Percentiles rank a stretch among this genome's conserved stretches.
Conservation (phyloP, 2,113 vertebrate species). For the Nanger granti region DNA sequence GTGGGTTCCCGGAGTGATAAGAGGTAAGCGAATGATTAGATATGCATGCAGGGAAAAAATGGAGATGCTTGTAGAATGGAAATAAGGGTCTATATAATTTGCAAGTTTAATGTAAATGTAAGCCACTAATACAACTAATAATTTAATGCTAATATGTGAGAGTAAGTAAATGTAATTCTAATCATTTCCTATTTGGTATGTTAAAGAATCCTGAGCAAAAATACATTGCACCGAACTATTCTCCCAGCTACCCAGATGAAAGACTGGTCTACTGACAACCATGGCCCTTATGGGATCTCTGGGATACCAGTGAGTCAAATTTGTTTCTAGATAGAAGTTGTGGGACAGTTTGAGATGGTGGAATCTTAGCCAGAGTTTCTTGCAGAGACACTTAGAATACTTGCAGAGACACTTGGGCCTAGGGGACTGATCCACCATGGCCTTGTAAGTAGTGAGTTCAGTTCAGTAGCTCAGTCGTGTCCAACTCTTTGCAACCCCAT, state of each 20-base stretch:
- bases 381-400: neutral
- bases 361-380: slow-evolving; percentile 24
- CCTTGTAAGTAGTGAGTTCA: neutral
- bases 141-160: slow-evolving; percentile 65
- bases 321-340: slow-evolving; percentile 10
- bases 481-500: neutral
- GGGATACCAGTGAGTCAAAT: neutral
- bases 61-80: slow-evolving; percentile 55
- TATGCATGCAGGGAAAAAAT: slow-evolving; percentile 55
- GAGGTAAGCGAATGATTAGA: slow-evolving; percentile 67
- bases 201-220: slow-evolving; percentile 38
- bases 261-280: neutral
- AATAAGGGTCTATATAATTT: slow-evolving; percentile 63
- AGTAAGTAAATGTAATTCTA: slow-evolving; percentile 48
- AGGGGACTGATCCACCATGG: neutral
- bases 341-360: neutral
- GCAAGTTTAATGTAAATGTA: slow-evolving; percentile 68
- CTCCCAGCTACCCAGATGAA: neutral
- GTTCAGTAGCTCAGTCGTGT: neutral
- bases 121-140: slow-evolving; percentile 58
- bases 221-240: slow-evolving; percentile 10
- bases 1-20: slow-evolving; percentile 61
- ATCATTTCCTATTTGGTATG: slow-evolving; percentile 49
- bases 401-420: neutral
- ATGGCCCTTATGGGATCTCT: neutral